Conservation (phyloP, 2,797 vertebrate genomes). For the Apogon talboti region DNA sequence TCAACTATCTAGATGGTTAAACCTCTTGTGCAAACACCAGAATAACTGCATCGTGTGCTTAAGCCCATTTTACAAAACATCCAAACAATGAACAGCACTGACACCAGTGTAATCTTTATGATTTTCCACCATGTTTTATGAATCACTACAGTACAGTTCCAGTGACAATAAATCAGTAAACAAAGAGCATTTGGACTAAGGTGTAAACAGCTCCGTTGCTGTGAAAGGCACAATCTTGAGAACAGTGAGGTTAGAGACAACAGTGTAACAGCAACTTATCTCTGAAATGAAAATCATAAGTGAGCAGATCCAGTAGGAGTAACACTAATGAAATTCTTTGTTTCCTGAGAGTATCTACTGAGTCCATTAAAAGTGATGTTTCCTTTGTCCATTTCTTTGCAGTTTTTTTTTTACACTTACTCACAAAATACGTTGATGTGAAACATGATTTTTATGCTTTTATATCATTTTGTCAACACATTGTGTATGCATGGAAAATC, state of each 20-base stretch:
- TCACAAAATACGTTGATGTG: slow-evolving; percentile 1
- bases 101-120: slow-evolving; percentile 30
- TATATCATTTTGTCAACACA: not conserved
- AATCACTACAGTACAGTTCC: slow-evolving; percentile 14
- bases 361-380: not conserved
- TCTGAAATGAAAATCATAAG: slow-evolving; percentile 14
- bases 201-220: not conserved
- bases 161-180: slow-evolving; percentile 1
- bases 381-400: not conserved
- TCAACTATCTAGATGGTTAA: slow-evolving; percentile 3
- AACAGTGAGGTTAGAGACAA: not conserved
- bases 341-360: not conserved
- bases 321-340: not conserved
- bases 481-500: not conserved
- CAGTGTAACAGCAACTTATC: not conserved
- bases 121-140: slow-evolving; percentile 8
- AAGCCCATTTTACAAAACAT: slow-evolving; percentile 3
- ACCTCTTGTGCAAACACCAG: not conserved
- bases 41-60: not conserved
- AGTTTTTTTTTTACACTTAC: slow-evolving; percentile 1
- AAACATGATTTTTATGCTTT: not conserved
- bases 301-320: not conserved
- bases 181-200: not conserved
- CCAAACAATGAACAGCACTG: not conserved
- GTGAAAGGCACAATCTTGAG: not conserved